Base-by-base conservation (phyloP, 2,113 vertebrate genomes). In the Maccullochella peelii region DNA sequence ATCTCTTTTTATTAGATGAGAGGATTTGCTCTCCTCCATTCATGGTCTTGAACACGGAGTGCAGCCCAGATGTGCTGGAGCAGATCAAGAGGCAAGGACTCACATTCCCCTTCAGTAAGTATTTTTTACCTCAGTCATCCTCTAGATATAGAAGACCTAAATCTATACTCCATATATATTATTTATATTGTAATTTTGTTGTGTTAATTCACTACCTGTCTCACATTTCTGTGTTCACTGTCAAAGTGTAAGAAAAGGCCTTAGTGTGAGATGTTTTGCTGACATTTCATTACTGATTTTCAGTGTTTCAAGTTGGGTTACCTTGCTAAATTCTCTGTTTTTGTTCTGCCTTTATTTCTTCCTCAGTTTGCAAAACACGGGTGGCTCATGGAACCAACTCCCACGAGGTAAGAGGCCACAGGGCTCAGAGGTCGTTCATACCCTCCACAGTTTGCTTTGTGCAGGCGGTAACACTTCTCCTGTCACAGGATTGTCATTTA, bases 381-480 rank as follows among this genome's bases (percentile, higher is more conserved):
- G 98, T 99, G 93, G 98, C 98, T 86, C 98, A 99, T 44, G 98
- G 98, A 94, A 99, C 98, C 93, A 99, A 97, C 95, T 99, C 98
- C 68, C 98, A 99, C 0, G 98, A 99, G 97, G 98, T 99, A 93
- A 97, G 97, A 90, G 42, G 66, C 58, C 40, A 40, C 61, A 69
- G 52, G 59, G 54, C 23, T 83, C 77, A 72, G 38, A 88, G 82
- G 80, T 87, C 82, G 79, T 55, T 69, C 87, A 69, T 83, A 83
- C 82, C 84, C 77, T 75, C 16, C 15, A 67, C 61, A n/a, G 67
- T 85, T 82, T 65, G 63, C 69, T 79, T 27, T 74, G 65, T 76
- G 67, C 55, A 77, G 86, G 25, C 72, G 72, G 49, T 55, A 67
- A 83, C 84, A 68, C 72, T 59, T 63, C 67, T 82, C 55, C n/a